These are phyloP conservation scores for Zaprionus vittiger DNA, from an alignment of 1,140 invertebrate species.

Conservation along the genomic window DNA sequence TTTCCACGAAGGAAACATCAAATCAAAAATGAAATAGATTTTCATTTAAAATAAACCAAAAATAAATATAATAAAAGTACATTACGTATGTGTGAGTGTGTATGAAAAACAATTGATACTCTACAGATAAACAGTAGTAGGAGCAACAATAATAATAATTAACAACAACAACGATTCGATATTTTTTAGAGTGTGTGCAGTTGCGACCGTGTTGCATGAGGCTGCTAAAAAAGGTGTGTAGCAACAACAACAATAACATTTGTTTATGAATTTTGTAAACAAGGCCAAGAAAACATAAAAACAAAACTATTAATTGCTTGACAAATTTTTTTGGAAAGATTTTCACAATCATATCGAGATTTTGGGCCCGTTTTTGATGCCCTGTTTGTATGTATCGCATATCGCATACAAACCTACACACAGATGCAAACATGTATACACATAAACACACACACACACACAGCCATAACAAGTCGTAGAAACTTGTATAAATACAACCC, in stretches of 20 bases:
- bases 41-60: slow-evolving; percentile 32
- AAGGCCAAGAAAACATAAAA: background rate
- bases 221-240: slow-evolving; percentile 79
- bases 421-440: slow-evolving; percentile 30
- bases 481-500: slow-evolving; percentile 76
- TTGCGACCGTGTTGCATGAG: slow-evolving; percentile 70
- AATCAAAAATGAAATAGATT: slow-evolving; percentile 47
- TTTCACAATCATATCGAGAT: slow-evolving; percentile 52
- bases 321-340: slow-evolving; percentile 35
- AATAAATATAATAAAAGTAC: slow-evolving; percentile 18
- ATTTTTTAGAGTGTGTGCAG: slow-evolving; percentile 44
- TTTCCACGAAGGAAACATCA: slow-evolving; percentile 44
- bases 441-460: slow-evolving; percentile 24
- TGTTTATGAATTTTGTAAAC: slow-evolving; percentile 33
- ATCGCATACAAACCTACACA: slow-evolving; percentile 15
- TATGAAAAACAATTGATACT: slow-evolving; percentile 21
- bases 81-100: slow-evolving; percentile 9
- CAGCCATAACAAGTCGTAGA: slow-evolving; percentile 38
- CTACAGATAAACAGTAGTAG: slow-evolving; percentile 31
- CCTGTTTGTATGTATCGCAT: slow-evolving; percentile 50
- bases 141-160: slow-evolving; percentile 23
- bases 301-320: slow-evolving; percentile 53
- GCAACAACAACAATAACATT: background rate
- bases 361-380: slow-evolving; percentile 26
- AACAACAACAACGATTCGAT: slow-evolving; percentile 45